Conservation (phyloP, 1,140 invertebrate species). For the Drosophila funebris region DNA sequence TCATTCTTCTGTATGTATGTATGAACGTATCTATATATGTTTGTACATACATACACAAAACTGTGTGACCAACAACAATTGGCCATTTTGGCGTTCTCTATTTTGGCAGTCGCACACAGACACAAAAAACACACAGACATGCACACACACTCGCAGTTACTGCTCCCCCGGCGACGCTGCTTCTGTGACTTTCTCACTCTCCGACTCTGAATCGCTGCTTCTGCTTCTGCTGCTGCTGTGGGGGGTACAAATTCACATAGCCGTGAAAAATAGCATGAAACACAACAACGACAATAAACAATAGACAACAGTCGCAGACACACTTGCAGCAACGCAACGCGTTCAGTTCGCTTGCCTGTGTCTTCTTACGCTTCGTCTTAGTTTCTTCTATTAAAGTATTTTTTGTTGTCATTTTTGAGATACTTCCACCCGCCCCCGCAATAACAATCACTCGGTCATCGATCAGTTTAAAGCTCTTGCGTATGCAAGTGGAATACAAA, state of each 20-base stretch:
- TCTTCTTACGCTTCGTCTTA: slow-evolving; percentile 1
- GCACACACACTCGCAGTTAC: slow-evolving; percentile 32
- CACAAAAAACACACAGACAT: slow-evolving; percentile 8
- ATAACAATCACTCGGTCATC: slow-evolving; percentile 23
- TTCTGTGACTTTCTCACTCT: slow-evolving; percentile 33
- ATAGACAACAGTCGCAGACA: slow-evolving; percentile 35
- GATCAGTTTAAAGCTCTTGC: slow-evolving; percentile 23
- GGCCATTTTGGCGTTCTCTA: slow-evolving; percentile 55
- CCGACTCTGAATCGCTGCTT: slow-evolving; percentile 2
- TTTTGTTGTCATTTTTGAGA: slow-evolving; percentile 21
- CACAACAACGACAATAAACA: slow-evolving; percentile 51
- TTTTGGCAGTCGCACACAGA: slow-evolving; percentile 44
- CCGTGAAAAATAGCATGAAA: slow-evolving; percentile 47
- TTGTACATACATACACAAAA: slow-evolving; percentile 20
- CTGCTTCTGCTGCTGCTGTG: slow-evolving; percentile 38
- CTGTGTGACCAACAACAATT: slow-evolving; percentile 53
- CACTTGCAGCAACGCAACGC: slow-evolving; percentile 28
- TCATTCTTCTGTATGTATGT: slow-evolving; percentile 1
- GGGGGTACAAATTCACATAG: slow-evolving; percentile 54
- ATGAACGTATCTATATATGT: slow-evolving; percentile 1
- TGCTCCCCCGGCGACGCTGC: slow-evolving; percentile 43
- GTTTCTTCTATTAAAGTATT: slow-evolving; percentile 19
- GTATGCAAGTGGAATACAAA: slow-evolving; percentile 23
- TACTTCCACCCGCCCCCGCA: neutral
- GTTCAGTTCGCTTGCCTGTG: slow-evolving; percentile 17